Evolutionary conservation across 2,797 vertebrate species (phyloP), one percentile per base, ranked within the genome.

Genomic region (Pelochelys cantorii): DNA sequence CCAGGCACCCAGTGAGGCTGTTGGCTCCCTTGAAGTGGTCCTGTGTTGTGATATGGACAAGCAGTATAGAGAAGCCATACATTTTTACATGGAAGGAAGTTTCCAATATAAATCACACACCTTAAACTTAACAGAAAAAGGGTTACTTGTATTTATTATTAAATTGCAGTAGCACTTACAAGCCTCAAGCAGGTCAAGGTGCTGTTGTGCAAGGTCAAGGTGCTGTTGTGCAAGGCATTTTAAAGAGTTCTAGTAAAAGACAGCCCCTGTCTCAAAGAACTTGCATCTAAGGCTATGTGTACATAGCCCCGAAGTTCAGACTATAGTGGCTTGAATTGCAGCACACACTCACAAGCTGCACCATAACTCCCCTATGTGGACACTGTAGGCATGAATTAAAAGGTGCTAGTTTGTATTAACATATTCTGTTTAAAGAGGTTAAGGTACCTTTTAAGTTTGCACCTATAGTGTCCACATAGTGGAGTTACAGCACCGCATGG

Each of bases 81-180:
- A 74, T 48, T 23, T 42, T 75, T 42, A 75, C 23, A 48, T 15
- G 71, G 37, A 48, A 75, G 71, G 14, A 42, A 75, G 42, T 14
- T 48, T 75, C 37, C 37, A 75, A 48, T 42, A 65, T 55, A 83
- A 53, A 31, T 89, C 53, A 31, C 0, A 0, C 5, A 25, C 37
- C 12, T 60, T 80, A 52, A 84, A 54, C 55, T 84, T 13, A 4
- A 65, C 15, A 68, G 65, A 11, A 18, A 65, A 80, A 37, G 57
- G 79, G 56, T 1, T 91, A 25, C 29, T 3, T 62, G 23, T 25
- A 74, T 89, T 53, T 85, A 8, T 53, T 27, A 68, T 5, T 5
- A 9, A 0, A 0, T 48, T 71, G 57, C 17, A 87, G 57, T 80
- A 90, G 22, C 11, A 79, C n/a, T 42, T 62, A 10, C 14, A 79